Conservation (phyloP, 2,113 vertebrate species). For the Antigone vipio region DNA sequence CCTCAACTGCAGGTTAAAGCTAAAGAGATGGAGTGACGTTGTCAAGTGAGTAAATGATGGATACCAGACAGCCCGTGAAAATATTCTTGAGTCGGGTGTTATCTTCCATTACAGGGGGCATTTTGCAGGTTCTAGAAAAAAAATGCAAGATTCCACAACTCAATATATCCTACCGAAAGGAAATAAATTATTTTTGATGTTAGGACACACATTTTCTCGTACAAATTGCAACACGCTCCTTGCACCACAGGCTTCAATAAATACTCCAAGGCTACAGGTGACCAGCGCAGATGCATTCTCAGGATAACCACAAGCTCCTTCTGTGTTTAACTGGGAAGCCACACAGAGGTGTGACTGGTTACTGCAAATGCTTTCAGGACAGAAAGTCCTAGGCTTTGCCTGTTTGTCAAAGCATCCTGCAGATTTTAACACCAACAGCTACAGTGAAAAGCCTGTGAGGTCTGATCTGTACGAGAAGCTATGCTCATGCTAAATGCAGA, state of each 20-base stretch:
- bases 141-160: not conserved
- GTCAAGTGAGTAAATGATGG: not conserved
- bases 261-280: not conserved
- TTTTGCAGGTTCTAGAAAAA: not conserved
- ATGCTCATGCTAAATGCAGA: not conserved
- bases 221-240: not conserved
- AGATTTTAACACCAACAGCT: constrained; percentile 29
- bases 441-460: not conserved
- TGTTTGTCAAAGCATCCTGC: constrained; percentile 26
- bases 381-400: not conserved
- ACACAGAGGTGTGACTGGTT: not conserved
- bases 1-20: not conserved
- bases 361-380: constrained; percentile 22
- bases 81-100: not conserved
- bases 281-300: not conserved
- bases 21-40: not conserved
- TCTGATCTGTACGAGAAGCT: not conserved
- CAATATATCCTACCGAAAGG: not conserved
- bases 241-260: not conserved
- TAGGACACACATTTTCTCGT: not conserved
- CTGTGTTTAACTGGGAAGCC: not conserved
- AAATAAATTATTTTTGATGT: not conserved
- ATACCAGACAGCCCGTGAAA: not conserved
- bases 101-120: not conserved
- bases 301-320: not conserved